Percentiles rank a stretch among this genome's conserved stretches.
Conservation (phyloP, 2,797 vertebrate species). For the Petrocephalus schoutedeni region DNA sequence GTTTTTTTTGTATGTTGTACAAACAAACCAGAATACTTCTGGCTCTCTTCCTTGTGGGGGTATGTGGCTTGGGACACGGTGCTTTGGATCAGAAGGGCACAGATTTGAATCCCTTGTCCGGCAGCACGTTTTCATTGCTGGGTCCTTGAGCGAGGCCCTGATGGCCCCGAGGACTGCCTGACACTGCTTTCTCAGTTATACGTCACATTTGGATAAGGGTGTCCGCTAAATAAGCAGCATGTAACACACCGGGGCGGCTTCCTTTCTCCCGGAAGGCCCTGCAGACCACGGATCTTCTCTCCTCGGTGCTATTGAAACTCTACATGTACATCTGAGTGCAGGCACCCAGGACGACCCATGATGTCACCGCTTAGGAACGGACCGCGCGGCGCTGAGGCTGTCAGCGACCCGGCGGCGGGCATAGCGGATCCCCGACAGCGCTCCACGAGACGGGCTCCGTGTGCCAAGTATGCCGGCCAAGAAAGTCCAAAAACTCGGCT, state of each 20-base stretch:
- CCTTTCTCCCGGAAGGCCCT: not conserved
- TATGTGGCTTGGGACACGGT: not conserved
- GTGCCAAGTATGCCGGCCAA: conserved; percentile 16
- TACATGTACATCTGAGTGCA: not conserved
- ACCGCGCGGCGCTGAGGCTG: not conserved
- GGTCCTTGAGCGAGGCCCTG: not conserved
- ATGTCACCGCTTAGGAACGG: conserved; percentile 8
- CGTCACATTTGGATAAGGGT: not conserved
- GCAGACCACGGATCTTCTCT: not conserved
- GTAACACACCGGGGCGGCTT: not conserved
- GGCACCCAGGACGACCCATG: not conserved
- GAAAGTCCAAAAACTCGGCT: not conserved
- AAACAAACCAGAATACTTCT: not conserved
- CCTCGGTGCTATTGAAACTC: not conserved
- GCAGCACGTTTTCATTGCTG: not conserved
- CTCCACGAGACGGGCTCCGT: not conserved
- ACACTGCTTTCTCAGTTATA: not conserved
- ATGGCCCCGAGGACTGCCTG: not conserved
- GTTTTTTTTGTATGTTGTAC: not conserved
- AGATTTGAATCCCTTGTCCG: not conserved
- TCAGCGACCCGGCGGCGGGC: not conserved
- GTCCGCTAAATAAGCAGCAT: not conserved
- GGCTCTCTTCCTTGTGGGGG: not conserved
- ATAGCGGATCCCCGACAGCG: not conserved
- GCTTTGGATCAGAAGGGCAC: not conserved